Conservation (phyloP, 2,113 vertebrate genomes). For the human (Homo sapiens) region DNA sequence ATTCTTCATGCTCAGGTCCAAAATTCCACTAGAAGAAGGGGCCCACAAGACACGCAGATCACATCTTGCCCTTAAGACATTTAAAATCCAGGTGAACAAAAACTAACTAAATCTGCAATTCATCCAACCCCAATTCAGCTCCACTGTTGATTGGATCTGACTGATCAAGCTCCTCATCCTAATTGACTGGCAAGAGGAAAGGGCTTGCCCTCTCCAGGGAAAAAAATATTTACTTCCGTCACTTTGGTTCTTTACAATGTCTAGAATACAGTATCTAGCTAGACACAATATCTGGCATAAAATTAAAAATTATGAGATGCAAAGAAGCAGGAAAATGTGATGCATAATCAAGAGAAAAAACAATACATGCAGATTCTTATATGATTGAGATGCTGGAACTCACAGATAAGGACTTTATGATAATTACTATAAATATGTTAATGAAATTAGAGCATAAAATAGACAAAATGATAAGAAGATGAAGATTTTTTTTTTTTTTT, state of each 20-base stretch:
- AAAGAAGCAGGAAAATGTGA: not conserved
- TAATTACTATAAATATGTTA: not conserved
- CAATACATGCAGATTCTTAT: not conserved
- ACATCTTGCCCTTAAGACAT: not conserved
- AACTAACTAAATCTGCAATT: not conserved
- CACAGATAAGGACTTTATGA: not conserved
- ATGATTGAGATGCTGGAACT: not conserved
- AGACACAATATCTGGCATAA: not conserved
- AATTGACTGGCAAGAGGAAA: not conserved
- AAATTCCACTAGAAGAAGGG: not conserved
- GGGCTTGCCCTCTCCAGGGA: not conserved
- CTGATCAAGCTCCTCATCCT: not conserved
- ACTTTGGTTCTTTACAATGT: not conserved
- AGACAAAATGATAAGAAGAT: not conserved
- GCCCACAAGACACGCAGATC: not conserved
- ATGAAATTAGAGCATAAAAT: not conserved
- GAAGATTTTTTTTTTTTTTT: too few species aligned
- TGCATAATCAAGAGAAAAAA: not conserved
- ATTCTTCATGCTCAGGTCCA: not conserved
- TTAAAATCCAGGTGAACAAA: not conserved
- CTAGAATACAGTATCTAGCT: too few species aligned
- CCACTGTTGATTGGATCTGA: not conserved
- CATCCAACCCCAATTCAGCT: not conserved
- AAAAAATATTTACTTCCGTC: not conserved
- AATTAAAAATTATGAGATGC: not conserved